Percentiles rank a stretch among this genome's conserved stretches.
phyloP scores from a whole-genome alignment of 2,888 invertebrate genomes.

The Lasioglossum oenotherae region DNA sequence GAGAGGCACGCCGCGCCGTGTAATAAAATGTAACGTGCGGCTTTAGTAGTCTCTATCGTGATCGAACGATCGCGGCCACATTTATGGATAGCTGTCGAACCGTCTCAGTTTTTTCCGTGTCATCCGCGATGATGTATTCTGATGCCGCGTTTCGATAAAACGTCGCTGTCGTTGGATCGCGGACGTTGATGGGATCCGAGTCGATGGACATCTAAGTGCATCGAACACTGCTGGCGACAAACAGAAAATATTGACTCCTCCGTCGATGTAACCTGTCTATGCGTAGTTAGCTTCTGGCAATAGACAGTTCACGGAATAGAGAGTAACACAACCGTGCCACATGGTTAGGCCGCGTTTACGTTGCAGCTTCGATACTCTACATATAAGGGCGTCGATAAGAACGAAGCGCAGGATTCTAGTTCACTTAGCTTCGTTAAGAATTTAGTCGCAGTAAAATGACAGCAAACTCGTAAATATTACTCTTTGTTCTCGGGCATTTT shows the following conservation, averaged over 20 bases:
- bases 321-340: neutral
- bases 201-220: neutral
- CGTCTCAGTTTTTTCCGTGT: constrained; percentile 59
- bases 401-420: too few species aligned
- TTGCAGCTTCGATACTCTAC: neutral
- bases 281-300: neutral
- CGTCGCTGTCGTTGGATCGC: constrained; percentile 26
- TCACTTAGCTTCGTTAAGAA: too few species aligned
- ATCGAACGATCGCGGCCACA: constrained; percentile 57
- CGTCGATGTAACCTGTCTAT: neutral
- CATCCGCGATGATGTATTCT: constrained; percentile 56
- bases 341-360: neutral
- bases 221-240: neutral
- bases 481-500: too few species aligned
- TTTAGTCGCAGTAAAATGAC: too few species aligned
- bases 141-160: constrained; percentile 51
- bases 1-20: constrained; percentile 54
- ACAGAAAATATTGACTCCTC: constrained; percentile 11
- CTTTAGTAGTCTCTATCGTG: constrained; percentile 59
- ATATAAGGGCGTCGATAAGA: too few species aligned
- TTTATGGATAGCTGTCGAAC: constrained; percentile 59
- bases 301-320: neutral
- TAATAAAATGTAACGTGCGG: constrained; percentile 68
- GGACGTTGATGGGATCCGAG: constrained; percentile 17
- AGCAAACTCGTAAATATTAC: too few species aligned